Conservation (phyloP, 2,888 invertebrate species). For the Campoplex nolae region DNA sequence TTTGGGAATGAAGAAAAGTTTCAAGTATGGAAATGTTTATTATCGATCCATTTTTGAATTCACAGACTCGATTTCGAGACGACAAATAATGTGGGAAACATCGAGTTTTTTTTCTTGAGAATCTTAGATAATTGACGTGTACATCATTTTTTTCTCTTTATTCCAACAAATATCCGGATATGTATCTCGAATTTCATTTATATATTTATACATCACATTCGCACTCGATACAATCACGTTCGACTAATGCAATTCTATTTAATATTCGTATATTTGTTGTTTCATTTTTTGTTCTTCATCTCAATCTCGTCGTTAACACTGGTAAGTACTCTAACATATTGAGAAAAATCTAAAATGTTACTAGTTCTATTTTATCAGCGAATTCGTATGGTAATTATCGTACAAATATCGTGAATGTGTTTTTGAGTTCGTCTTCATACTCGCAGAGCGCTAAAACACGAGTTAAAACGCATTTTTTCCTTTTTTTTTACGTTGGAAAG, state of each 20-base stretch:
- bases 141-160: conserved; percentile 36
- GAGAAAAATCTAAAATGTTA: conserved; percentile 49
- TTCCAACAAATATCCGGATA: conserved; percentile 61
- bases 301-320: conserved; percentile 38
- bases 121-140: conserved; percentile 36
- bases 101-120: not conserved
- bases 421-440: conserved; percentile 14
- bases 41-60: not conserved
- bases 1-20: not conserved
- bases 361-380: conserved; percentile 48
- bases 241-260: conserved; percentile 38
- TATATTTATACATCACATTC: conserved; percentile 61
- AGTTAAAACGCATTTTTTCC: not conserved
- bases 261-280: conserved; percentile 57
- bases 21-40: conserved; percentile 12
- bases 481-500: conserved; percentile 15
- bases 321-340: conserved; percentile 60
- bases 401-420: conserved; percentile 21
- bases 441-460: conserved; percentile 25
- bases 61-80: conserved; percentile 8
- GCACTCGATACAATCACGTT: conserved; percentile 57
- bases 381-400: conserved; percentile 24
- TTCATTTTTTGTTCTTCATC: conserved; percentile 57
- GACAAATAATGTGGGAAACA: conserved; percentile 1
- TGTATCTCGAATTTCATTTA: conserved; percentile 60